Base-by-base conservation (phyloP, 1,140 invertebrate genomes). In the Bombus soroeensis region DNA sequence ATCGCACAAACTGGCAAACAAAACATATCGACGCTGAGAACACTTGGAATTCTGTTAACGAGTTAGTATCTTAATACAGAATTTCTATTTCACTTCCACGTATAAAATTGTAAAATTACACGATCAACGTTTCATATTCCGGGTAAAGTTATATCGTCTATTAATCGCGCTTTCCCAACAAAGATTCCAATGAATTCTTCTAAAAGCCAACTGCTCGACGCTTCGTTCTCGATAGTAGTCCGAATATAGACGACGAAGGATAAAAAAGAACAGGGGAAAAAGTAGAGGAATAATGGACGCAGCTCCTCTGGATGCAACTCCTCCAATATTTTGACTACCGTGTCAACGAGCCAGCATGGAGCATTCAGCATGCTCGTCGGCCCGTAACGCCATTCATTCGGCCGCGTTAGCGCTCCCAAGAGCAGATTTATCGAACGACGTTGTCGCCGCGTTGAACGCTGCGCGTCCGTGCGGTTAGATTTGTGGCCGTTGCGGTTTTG, bases 291-390 rank as follows among this genome's bases (percentile, higher is more conserved):
- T 37, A 77, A 62, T n/a, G 47, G 73, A 47, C 18, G 47, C 47
- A 74, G 37, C 64, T 34, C 28, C 57, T 59, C n/a, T 32, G 43
- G 64, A 4, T 64, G 64, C 37, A 72, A 76, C 93, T 93, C 93
- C 93, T 92, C 91, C 93, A 94, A 94, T 94, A 93, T 94, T 94
- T 92, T 94, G 93, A 94, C 93, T 92, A 90, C 85, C 90, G 92
- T 92, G 92, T 93, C 93, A 93, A 92, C 92, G 90, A 89, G 88
- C 79, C 73, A 84, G 86, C 89, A 70, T 86, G 64, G 57, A 74
- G 81, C 81, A 92, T 94, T 94, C 87, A 94, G 75, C 74, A 86
- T 93, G 93, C 86, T 92, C 91, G 87, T 80, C 89, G 88, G 90
- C 81, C 92, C 92, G 93, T 88, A 88, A 93, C 91, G 91, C 92